Conservation (phyloP, 2,888 invertebrate species). For the Volucella zonaria region DNA sequence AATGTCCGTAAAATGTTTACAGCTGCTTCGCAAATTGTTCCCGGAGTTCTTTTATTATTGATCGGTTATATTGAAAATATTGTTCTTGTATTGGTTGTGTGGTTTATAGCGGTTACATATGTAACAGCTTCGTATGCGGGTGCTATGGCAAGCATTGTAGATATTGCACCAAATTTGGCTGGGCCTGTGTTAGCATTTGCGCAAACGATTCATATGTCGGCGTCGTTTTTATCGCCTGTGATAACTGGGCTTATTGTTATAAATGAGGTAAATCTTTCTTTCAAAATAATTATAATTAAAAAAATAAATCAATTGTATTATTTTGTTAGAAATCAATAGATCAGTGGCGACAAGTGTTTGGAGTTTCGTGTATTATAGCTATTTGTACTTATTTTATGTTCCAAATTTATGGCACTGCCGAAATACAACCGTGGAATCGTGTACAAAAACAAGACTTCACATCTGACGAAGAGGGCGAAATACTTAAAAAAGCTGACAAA, state of each 20-base stretch:
- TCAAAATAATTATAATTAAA: not conserved
- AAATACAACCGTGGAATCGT: conserved; percentile 83
- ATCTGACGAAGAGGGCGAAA: conserved; percentile 76
- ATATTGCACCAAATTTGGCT: conserved; percentile 90
- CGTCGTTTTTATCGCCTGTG: conserved; percentile 87
- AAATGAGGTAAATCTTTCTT: conserved; percentile 83
- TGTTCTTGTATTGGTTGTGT: conserved; percentile 84
- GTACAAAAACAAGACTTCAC: conserved; percentile 52
- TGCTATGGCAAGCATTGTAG: conserved; percentile 90
- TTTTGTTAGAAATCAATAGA: conserved; percentile 81
- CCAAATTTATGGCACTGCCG: conserved; percentile 87
- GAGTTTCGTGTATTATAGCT: conserved; percentile 85
- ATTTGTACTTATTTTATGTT: conserved; percentile 86
- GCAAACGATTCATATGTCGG: conserved; percentile 90
- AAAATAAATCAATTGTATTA: not conserved
- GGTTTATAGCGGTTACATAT: conserved; percentile 88
- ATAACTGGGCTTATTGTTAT: conserved; percentile 86
- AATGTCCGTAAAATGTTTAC: conserved; percentile 88
- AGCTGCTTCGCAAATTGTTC: conserved; percentile 87
- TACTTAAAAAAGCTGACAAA: conserved; percentile 74
- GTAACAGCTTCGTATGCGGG: conserved; percentile 89
- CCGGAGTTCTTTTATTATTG: conserved; percentile 85
- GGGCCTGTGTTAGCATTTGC: conserved; percentile 89
- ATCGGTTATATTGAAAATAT: conserved; percentile 87
- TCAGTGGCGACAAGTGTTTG: conserved; percentile 87